These are phyloP conservation scores for Falco berigora DNA, from an alignment of 2,797 vertebrate genomes.

Conservation along the genomic window DNA sequence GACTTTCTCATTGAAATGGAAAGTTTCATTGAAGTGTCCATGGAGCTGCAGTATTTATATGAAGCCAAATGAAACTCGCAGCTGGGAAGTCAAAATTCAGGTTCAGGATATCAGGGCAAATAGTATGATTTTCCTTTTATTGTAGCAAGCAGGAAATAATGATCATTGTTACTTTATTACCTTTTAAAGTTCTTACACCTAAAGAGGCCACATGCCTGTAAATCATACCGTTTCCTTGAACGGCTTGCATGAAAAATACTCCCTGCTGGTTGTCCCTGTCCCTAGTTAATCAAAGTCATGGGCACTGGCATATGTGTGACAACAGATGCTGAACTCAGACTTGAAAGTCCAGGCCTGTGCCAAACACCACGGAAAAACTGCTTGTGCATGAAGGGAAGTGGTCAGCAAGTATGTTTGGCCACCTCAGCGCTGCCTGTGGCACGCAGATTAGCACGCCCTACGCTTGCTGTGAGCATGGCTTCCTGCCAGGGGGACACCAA, in stretches of 20 bases:
- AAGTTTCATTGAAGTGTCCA: neutral
- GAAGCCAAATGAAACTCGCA: neutral
- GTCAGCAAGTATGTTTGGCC: neutral
- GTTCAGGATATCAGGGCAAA: neutral
- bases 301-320: neutral
- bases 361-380: neutral
- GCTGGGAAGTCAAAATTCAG: neutral
- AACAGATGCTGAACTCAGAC: neutral
- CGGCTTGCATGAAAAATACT: neutral
- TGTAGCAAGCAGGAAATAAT: neutral
- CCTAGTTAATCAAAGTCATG: neutral
- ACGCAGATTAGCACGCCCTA: neutral
- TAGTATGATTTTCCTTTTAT: neutral
- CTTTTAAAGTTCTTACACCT: neutral
- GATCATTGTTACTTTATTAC: neutral
- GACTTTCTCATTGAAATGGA: neutral
- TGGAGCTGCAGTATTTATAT: neutral
- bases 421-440: neutral
- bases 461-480: fast-evolving
- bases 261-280: neutral
- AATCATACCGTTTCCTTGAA: neutral
- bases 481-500: neutral
- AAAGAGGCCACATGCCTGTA: neutral
- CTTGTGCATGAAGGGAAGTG: neutral
- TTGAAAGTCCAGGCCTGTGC: neutral